Conservation (phyloP, 2,888 invertebrate genomes). For the Penaeus monodon region DNA sequence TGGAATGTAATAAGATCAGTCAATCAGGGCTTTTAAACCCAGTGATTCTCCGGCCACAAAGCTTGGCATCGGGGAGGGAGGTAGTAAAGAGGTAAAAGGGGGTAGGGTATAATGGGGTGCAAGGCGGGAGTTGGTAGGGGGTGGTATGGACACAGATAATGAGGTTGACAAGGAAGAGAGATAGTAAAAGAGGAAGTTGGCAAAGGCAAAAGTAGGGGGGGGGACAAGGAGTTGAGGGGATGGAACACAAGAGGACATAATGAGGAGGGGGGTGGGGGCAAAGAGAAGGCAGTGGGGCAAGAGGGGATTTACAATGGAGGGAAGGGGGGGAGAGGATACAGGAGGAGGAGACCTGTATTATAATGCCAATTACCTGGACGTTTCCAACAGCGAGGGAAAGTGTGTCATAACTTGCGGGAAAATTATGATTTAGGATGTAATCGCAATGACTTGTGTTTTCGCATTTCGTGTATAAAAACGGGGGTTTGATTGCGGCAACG, state of each 20-base stretch:
- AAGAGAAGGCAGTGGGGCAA: background rate
- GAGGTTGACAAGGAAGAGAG: background rate
- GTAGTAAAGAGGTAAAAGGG: background rate
- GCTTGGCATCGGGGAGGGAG: background rate
- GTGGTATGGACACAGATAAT: background rate
- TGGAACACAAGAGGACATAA: background rate
- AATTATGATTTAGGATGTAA: too few species aligned
- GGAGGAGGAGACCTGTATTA: too few species aligned
- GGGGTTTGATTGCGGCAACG: too few species aligned
- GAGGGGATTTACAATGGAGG: background rate
- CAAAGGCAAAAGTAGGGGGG: background rate
- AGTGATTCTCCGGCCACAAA: background rate
- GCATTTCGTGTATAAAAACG: too few species aligned
- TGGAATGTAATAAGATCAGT: background rate
- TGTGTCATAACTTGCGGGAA: too few species aligned
- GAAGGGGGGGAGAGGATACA: too few species aligned
- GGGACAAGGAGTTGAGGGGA: background rate
- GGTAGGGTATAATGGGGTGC: background rate
- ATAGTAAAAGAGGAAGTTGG: background rate
- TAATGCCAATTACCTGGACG: too few species aligned
- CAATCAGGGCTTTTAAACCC: conserved; percentile 12
- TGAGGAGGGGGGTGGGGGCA: background rate
- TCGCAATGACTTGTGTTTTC: too few species aligned
- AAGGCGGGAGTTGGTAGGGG: too few species aligned
- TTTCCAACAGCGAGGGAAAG: too few species aligned